phyloP scores from a whole-genome alignment of 2,888 invertebrate species.

The Capitulum mitella region DNA sequence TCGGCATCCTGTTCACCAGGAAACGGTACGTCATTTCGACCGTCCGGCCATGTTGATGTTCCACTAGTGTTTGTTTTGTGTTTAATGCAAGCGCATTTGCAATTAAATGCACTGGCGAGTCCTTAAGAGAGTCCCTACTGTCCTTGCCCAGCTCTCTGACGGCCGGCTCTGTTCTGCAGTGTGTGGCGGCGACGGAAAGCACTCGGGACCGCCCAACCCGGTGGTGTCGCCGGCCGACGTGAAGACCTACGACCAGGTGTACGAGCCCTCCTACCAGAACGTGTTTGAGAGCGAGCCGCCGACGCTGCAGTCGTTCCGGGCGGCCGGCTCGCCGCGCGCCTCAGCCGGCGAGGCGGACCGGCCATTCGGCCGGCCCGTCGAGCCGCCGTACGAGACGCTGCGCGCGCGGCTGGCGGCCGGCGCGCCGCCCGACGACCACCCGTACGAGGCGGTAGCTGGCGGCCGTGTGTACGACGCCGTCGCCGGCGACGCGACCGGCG shows the following conservation, averaged over 20 bases:
- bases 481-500: constrained; percentile 28
- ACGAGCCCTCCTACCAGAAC: constrained; percentile 23
- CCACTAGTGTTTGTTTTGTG: no score
- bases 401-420: constrained; percentile 16
- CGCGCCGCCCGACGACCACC: constrained; percentile 29
- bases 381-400: constrained; percentile 23
- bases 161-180: neutral
- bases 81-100: no score
- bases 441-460: constrained; percentile 33
- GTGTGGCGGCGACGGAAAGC: neutral
- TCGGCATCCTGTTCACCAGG: constrained; percentile 26
- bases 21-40: neutral
- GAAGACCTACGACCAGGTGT: constrained; percentile 28
- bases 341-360: constrained; percentile 13
- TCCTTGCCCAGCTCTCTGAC: no score
- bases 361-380: constrained; percentile 12
- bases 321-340: constrained; percentile 22
- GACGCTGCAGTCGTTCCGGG: constrained; percentile 19
- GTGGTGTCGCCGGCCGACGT: neutral
- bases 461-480: constrained; percentile 32
- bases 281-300: constrained; percentile 24
- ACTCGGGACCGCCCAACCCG: neutral
- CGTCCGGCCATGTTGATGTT: neutral
- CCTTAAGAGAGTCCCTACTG: no score
- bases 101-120: no score